Percentiles rank a stretch among this genome's conserved stretches.
Evolutionary conservation across 2,888 invertebrate genomes (phyloP).

Genomic region (Aleiodes testaceus): DNA sequence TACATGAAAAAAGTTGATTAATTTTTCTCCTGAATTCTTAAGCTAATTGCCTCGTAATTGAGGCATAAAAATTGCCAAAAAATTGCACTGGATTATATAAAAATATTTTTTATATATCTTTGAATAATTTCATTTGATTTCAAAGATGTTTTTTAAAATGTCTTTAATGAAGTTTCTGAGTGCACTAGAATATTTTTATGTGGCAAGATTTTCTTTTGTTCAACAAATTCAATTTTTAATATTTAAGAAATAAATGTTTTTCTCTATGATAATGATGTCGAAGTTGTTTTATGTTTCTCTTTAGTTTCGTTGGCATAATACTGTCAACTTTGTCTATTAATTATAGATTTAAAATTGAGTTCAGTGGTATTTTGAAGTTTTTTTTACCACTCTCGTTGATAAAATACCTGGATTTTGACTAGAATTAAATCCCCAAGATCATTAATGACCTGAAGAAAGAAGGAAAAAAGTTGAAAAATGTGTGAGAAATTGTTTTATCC

Average conservation of each 20-base stretch:
- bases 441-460: neutral
- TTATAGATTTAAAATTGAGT: conserved; percentile 8
- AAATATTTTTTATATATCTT: conserved; percentile 15
- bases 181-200: conserved; percentile 9
- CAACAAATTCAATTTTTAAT: neutral
- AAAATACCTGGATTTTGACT: conserved; percentile 29
- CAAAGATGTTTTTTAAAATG: conserved; percentile 1
- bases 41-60: neutral
- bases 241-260: neutral
- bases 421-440: conserved; percentile 16
- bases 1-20: conserved; percentile 10
- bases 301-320: conserved; percentile 16
- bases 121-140: neutral
- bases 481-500: neutral
- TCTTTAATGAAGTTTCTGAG: neutral
- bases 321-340: neutral
- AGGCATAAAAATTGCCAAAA: conserved; percentile 20
- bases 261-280: neutral
- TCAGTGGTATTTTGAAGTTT: neutral
- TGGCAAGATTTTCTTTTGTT: neutral
- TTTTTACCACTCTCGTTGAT: neutral
- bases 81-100: conserved; percentile 20
- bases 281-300: neutral
- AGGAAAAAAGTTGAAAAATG: no score
- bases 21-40: neutral